Conservation (phyloP, 2,888 invertebrate species). For the Furcula furcula region DNA sequence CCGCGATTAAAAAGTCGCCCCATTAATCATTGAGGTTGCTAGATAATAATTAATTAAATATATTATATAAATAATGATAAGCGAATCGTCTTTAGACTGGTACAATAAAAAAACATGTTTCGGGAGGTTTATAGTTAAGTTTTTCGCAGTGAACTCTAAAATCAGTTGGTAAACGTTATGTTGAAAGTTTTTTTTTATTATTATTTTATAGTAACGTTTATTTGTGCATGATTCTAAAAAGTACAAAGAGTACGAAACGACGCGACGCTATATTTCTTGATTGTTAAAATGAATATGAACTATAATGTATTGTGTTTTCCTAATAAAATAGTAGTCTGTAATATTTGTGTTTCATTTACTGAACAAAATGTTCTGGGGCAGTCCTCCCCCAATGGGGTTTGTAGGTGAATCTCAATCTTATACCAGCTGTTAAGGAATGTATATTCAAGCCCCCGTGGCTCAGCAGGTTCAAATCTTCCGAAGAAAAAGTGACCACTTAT, state of each 20-base stretch:
- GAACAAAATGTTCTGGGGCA: too few species aligned
- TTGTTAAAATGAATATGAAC: slow-evolving; percentile 69
- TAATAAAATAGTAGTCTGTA: slow-evolving; percentile 73
- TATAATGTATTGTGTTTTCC: slow-evolving; percentile 77
- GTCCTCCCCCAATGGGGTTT: too few species aligned
- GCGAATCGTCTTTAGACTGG: slow-evolving; percentile 36
- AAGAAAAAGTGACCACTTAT: too few species aligned
- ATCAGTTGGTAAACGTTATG: slow-evolving; percentile 43
- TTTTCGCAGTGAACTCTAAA: slow-evolving; percentile 28
- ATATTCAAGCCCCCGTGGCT: too few species aligned
- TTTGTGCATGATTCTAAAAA: slow-evolving; percentile 60
- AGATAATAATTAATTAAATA: slow-evolving; percentile 31
- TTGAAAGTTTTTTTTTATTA: slow-evolving; percentile 43
- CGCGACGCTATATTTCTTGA: slow-evolving; percentile 60
- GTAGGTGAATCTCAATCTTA: too few species aligned
- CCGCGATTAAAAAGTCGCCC: slow-evolving; percentile 21
- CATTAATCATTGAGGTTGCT: slow-evolving; percentile 33
- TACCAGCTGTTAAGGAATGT: too few species aligned
- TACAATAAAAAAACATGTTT: slow-evolving; percentile 42
- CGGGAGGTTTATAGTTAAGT: slow-evolving; percentile 34
- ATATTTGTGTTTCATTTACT: slow-evolving; percentile 57
- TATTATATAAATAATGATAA: slow-evolving; percentile 34
- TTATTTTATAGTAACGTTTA: slow-evolving; percentile 57
- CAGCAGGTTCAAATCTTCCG: too few species aligned
- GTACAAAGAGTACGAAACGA: slow-evolving; percentile 66